phyloP scores from a whole-genome alignment of 2,888 invertebrate genomes.

The Bursaphelenchus okinawaensis region DNA sequence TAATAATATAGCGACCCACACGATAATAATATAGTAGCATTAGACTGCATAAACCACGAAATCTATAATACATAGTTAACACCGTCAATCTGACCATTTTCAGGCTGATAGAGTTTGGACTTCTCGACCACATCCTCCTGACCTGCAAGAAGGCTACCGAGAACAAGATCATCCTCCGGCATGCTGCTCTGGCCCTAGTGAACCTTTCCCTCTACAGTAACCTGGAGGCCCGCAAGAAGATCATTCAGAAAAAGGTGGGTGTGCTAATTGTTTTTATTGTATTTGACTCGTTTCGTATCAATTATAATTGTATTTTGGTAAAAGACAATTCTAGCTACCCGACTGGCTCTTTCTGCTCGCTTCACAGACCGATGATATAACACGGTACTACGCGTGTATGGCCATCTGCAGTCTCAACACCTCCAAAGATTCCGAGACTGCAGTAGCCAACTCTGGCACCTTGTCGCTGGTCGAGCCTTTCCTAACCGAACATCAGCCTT shows the following conservation, averaged over 20 bases:
- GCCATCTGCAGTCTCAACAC: constrained; percentile 74
- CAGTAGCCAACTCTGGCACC: constrained; percentile 90
- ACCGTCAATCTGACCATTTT: constrained; percentile 6
- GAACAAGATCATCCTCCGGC: constrained; percentile 62
- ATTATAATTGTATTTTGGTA: background rate
- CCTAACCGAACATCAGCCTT: constrained; percentile 85
- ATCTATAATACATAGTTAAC: too few relatives aligned
- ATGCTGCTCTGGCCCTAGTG: constrained; percentile 91
- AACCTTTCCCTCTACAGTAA: constrained; percentile 83
- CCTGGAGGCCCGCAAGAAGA: constrained; percentile 60
- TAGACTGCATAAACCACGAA: background rate
- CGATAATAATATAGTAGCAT: background rate
- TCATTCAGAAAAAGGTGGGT: constrained; percentile 60
- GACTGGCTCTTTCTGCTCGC: constrained; percentile 92
- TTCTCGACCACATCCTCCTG: constrained; percentile 52
- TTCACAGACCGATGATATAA: constrained; percentile 76
- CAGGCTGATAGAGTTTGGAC: constrained; percentile 51
- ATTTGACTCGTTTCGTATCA: background rate
- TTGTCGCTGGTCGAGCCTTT: constrained; percentile 93
- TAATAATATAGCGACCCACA: too few relatives aligned
- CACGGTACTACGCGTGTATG: constrained; percentile 94
- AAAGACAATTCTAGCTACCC: constrained; percentile 47
- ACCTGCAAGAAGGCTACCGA: constrained; percentile 51
- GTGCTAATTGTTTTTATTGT: background rate
- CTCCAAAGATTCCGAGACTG: constrained; percentile 79